Base-by-base conservation (phyloP, 2,113 vertebrate species). In the Desmodus rotundus region DNA sequence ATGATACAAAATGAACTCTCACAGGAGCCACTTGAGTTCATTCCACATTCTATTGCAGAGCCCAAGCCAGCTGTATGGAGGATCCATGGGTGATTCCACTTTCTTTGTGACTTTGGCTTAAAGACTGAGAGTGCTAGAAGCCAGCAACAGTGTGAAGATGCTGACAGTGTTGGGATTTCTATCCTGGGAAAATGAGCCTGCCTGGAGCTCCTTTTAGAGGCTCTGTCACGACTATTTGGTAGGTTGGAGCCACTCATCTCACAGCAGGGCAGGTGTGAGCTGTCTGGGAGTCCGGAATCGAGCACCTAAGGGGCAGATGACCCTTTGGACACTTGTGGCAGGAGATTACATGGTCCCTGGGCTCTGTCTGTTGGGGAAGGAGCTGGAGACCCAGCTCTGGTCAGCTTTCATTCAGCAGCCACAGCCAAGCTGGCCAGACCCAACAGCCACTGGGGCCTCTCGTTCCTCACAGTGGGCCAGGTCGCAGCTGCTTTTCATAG, bases 161-260 rank as follows among this genome's bases (percentile, higher is more conserved):
- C 67, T 84, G 28, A 84, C 50, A 43, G 38, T 83, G 47, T 36
- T 92, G 65, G 14, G 36, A 73, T 84, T 87, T 87, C 82, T 80
- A 26, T 67, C 58, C 70, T 70, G 20, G 65, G 47, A 80, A 93
- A 82, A 88, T 56, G 52, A 95, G 78, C 54, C 61, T 58, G 87
- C 68, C n/a, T 24, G 63, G 26, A 84, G 80, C 52, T 92, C 77
- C 92, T 91, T 89, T 95, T 94, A 96, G 96, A 95, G 74, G 67
- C 7, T 67, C 67, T 38, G 72, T 86, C 73, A 67, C 88, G 95
- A 65, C 56, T 78, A 6, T 33, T 88, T 93, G 88, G 91, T 93
- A 91, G 12, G 41, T 94, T 80, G 54, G 33, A 36, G 0, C 61
- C 24, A 73, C 73, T 54, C 43, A 65, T 19, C 45, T 77, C 1